Percentiles rank a stretch among this genome's conserved stretches.
Evolutionary conservation across 2,113 vertebrate species (phyloP).

Genomic region (Hipposideros armiger): DNA sequence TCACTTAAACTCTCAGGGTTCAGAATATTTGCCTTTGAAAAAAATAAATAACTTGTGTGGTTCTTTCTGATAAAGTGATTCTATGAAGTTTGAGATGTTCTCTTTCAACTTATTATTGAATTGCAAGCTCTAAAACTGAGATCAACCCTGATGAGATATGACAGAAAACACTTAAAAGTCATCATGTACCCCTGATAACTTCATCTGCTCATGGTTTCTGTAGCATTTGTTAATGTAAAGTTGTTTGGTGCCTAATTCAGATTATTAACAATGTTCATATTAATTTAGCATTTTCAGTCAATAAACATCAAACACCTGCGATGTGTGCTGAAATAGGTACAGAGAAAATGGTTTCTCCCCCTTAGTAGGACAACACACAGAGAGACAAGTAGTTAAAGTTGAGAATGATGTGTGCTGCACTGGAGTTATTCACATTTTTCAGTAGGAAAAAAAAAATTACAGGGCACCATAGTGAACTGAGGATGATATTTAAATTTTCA

Average conservation of each 20-base stretch:
- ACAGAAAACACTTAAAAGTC: too few relatives aligned
- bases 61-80: not conserved
- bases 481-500: not conserved
- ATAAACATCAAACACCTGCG: not conserved
- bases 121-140: not conserved
- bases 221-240: not conserved
- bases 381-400: not conserved
- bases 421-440: not conserved
- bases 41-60: not conserved
- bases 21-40: not conserved
- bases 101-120: not conserved
- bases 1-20: not conserved
- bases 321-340: not conserved
- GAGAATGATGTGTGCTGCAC: not conserved
- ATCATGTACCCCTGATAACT: not conserved
- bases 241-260: not conserved
- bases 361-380: not conserved
- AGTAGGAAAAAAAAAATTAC: not conserved
- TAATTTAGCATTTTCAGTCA: not conserved
- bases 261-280: not conserved
- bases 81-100: not conserved
- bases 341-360: not conserved
- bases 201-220: not conserved
- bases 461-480: not conserved
- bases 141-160: too few relatives aligned